Conservation (phyloP, 30 jellyfish, hydroid and myxozoan genomes). For the Turritopsis dohrnii region DNA sequence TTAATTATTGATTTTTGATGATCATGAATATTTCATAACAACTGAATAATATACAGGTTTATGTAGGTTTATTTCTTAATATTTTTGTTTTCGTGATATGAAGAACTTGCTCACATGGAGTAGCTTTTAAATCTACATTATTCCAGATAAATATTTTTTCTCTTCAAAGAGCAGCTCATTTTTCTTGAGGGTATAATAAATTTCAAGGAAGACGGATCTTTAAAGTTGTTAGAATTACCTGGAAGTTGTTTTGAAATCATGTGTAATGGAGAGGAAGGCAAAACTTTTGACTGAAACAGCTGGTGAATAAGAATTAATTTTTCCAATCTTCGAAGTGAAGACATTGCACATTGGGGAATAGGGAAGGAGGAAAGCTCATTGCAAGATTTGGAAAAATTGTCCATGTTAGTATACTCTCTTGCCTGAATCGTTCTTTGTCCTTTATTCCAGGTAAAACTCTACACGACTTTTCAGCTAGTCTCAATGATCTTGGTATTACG, state of each 20-base stretch:
- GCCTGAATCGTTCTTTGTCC: neutral
- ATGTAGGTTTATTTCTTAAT: neutral
- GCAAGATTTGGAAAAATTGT: too few relatives aligned
- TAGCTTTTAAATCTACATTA: neutral
- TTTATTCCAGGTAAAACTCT: neutral
- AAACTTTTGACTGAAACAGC: neutral
- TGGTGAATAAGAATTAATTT: neutral
- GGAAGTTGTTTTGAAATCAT: neutral
- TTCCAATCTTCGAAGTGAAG: too few relatives aligned
- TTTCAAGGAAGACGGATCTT: too few relatives aligned
- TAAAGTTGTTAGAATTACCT: too few relatives aligned
- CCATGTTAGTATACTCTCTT: too few relatives aligned
- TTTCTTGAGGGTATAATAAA: too few relatives aligned
- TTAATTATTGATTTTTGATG: neutral
- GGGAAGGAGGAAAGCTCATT: too few relatives aligned
- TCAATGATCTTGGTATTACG: constrained; percentile 13
- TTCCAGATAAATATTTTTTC: neutral
- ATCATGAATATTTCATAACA: neutral
- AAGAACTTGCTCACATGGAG: neutral
- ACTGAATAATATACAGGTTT: neutral
- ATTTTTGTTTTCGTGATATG: neutral
- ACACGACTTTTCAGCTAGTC: neutral
- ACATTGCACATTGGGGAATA: too few relatives aligned
- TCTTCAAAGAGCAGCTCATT: neutral
- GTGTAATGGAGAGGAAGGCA: neutral